phyloP scores from a whole-genome alignment of 2,888 invertebrate genomes.

The Galeruca laticollis region DNA sequence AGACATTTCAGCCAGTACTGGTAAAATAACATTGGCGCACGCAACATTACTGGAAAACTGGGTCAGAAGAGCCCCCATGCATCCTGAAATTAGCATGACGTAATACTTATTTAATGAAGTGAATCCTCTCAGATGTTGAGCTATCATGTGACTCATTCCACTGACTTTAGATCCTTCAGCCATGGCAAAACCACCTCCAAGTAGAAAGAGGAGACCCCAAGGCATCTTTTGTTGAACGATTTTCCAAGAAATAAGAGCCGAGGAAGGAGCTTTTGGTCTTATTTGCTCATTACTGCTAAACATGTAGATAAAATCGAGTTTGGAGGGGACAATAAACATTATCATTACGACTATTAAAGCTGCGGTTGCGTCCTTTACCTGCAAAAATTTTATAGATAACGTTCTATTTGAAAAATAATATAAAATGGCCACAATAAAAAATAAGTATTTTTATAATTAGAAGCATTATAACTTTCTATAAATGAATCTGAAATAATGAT shows the following conservation, averaged over 20 bases:
- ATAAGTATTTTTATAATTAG: too few relatives aligned
- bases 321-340: slow-evolving; percentile 86
- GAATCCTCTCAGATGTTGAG: slow-evolving; percentile 76
- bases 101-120: slow-evolving; percentile 73
- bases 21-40: slow-evolving; percentile 88
- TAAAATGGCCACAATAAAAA: too few relatives aligned
- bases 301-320: slow-evolving; percentile 80
- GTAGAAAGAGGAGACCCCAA: slow-evolving; percentile 89
- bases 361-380: slow-evolving; percentile 86
- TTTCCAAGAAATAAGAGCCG: slow-evolving; percentile 86
- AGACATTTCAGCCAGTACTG: slow-evolving; percentile 85
- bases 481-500: too few relatives aligned
- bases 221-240: slow-evolving; percentile 87
- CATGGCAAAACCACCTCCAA: slow-evolving; percentile 92
- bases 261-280: slow-evolving; percentile 74
- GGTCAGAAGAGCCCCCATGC: slow-evolving; percentile 85
- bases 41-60: slow-evolving; percentile 94
- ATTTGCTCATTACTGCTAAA: slow-evolving; percentile 72
- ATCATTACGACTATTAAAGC: slow-evolving; percentile 86
- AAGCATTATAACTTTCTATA: too few relatives aligned
- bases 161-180: slow-evolving; percentile 83
- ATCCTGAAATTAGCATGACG: slow-evolving; percentile 81
- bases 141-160: slow-evolving; percentile 82
- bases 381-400: slow-evolving; percentile 51
- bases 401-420: too few relatives aligned